Evolutionary conservation across 2,888 invertebrate genomes (phyloP).

Genomic region (Eilema sororculum): DNA sequence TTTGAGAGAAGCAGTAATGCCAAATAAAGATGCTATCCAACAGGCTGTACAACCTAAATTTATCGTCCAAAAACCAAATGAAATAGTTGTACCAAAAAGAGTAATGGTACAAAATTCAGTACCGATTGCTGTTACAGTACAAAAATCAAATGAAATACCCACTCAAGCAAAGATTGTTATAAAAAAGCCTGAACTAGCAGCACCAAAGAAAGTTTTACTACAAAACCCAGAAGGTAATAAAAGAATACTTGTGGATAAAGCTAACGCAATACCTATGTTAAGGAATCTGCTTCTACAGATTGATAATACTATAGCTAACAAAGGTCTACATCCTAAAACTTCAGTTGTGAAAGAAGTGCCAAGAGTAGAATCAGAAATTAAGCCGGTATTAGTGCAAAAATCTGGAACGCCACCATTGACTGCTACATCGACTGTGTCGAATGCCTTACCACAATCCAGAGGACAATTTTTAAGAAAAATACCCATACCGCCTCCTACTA

Average conservation of each 20-base stretch:
- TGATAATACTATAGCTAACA: neutral
- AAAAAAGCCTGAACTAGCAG: constrained; percentile 15
- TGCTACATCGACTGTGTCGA: constrained; percentile 44
- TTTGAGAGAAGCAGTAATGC: constrained; percentile 16
- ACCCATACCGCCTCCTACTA: constrained; percentile 66
- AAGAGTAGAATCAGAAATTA: constrained; percentile 2
- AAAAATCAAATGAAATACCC: constrained; percentile 18
- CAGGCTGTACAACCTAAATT: constrained; percentile 18
- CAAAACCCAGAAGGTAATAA: constrained; percentile 15
- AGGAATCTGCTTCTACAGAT: constrained; percentile 10
- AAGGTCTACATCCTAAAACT: neutral
- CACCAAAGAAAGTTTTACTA: constrained; percentile 23
- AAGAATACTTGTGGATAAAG: constrained; percentile 21
- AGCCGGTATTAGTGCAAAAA: neutral
- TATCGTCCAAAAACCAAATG: constrained; percentile 20
- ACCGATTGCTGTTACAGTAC: constrained; percentile 14
- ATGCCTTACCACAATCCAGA: constrained; percentile 52
- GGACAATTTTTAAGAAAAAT: constrained; percentile 70
- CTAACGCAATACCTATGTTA: constrained; percentile 20
- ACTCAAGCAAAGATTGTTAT: constrained; percentile 6
- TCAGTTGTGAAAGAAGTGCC: constrained; percentile 6
- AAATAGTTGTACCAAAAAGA: constrained; percentile 15
- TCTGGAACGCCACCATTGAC: constrained; percentile 16
- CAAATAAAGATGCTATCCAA: constrained; percentile 9
- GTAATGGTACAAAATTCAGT: constrained; percentile 16